A percentile compares a stretch with the other conserved stretches of the same genome.
Conservation (phyloP, 2,113 vertebrate genomes). For the Oreochromis aureus region DNA sequence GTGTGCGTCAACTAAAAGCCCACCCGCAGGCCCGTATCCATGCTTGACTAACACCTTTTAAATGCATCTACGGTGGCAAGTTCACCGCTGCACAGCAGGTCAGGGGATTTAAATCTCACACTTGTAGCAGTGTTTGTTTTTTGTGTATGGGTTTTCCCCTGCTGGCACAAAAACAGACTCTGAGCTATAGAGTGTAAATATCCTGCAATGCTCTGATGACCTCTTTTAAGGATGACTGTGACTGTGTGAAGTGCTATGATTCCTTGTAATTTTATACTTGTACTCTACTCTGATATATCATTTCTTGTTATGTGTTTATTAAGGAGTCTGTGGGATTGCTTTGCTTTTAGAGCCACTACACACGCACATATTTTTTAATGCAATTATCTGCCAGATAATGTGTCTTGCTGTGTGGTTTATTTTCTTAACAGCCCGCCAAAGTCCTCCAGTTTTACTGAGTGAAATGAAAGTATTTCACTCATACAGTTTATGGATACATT, state of each 20-base stretch:
- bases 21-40: constrained; percentile 22
- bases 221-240: neutral
- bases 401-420: neutral
- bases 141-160: neutral
- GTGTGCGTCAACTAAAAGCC: constrained; percentile 29
- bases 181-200: neutral
- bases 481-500: neutral
- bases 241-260: neutral
- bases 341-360: neutral
- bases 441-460: neutral
- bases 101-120: neutral
- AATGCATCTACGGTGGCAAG: neutral
- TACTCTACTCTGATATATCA: neutral
- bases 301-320: neutral
- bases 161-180: neutral
- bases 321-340: neutral
- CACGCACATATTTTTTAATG: neutral
- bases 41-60: constrained; percentile 25
- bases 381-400: neutral
- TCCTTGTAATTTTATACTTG: neutral
- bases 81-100: neutral
- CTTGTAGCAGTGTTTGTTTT: neutral
- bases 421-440: neutral
- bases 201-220: neutral
- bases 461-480: neutral